phyloP scores from a whole-genome alignment of 2,113 vertebrate genomes.

The Lipophrys pholis region DNA sequence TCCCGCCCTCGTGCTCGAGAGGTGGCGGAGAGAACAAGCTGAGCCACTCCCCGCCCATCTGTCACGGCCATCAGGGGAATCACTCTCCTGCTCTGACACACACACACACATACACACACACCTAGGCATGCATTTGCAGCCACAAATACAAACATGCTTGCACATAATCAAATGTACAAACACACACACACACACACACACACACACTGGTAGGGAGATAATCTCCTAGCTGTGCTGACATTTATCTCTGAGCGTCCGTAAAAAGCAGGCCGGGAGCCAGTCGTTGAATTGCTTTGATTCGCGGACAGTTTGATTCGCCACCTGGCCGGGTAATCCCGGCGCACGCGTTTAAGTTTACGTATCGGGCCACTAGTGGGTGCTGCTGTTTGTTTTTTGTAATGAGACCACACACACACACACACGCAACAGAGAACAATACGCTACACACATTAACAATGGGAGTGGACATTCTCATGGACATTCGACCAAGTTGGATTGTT shows the following conservation, averaged over 20 bases:
- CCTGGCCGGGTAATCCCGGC: constrained; percentile 60
- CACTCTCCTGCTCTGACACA: constrained; percentile 31
- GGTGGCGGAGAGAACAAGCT: constrained; percentile 29
- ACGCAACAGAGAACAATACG: too few relatives aligned
- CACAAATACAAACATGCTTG: constrained; percentile 1
- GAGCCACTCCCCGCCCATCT: constrained; percentile 54
- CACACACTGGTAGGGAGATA: background rate
- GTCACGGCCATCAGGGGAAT: constrained; percentile 50
- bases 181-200: too few relatives aligned
- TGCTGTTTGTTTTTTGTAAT: too few relatives aligned
- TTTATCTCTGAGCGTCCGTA: constrained; percentile 6
- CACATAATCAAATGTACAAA: constrained; percentile 15
- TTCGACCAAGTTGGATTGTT: too few relatives aligned
- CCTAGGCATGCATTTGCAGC: background rate
- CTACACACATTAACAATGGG: too few relatives aligned
- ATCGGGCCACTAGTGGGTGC: too few relatives aligned
- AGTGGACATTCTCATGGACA: too few relatives aligned
- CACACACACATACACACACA: background rate
- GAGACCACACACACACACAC: too few relatives aligned
- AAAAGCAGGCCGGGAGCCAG: constrained; percentile 37
- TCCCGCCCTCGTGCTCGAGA: constrained; percentile 5
- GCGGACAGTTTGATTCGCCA: constrained; percentile 56
- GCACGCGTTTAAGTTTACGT: too few relatives aligned
- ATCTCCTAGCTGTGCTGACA: too few relatives aligned
- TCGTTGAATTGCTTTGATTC: constrained; percentile 39